Evolutionary conservation across 2,113 vertebrate genomes (phyloP).

Genomic region (Zeus faber): DNA sequence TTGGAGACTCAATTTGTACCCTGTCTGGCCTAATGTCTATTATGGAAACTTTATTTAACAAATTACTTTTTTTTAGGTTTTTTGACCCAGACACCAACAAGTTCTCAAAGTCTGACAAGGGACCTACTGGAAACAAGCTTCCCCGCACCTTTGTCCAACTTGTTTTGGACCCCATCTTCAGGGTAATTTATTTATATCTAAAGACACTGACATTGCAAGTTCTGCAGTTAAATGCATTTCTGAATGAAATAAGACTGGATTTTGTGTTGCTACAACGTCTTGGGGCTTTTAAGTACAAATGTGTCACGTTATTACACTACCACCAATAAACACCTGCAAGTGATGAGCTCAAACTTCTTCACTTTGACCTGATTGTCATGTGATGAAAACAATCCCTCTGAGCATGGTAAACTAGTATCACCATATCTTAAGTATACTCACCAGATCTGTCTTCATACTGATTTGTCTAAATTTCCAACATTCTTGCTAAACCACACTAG

Average conservation of each 20-base stretch:
- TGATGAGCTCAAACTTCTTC: constrained; percentile 88
- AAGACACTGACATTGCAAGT: neutral
- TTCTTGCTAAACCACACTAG: constrained; percentile 55
- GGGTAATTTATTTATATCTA: constrained; percentile 69
- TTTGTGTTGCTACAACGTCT: neutral
- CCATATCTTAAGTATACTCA: neutral
- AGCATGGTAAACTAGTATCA: constrained; percentile 41
- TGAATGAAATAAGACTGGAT: no score
- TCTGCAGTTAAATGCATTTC: no score
- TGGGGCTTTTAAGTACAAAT: neutral
- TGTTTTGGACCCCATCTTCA: constrained; percentile 94
- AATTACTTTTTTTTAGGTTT: constrained; percentile 74
- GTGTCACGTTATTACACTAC: neutral
- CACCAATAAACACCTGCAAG: constrained; percentile 23
- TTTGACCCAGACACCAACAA: constrained; percentile 86
- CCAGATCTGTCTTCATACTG: neutral
- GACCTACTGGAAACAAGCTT: constrained; percentile 80
- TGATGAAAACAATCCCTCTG: constrained; percentile 82
- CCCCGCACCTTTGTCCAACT: constrained; percentile 90
- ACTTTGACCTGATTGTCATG: constrained; percentile 83
- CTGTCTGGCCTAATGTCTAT: no score
- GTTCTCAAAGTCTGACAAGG: constrained; percentile 79
- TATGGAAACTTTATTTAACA: no score
- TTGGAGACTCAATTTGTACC: no score
- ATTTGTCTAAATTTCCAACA: neutral